A percentile compares a stretch with the other conserved stretches of the same genome.
Conservation (phyloP, 1,140 invertebrate genomes). For the Penaeus indicus region DNA sequence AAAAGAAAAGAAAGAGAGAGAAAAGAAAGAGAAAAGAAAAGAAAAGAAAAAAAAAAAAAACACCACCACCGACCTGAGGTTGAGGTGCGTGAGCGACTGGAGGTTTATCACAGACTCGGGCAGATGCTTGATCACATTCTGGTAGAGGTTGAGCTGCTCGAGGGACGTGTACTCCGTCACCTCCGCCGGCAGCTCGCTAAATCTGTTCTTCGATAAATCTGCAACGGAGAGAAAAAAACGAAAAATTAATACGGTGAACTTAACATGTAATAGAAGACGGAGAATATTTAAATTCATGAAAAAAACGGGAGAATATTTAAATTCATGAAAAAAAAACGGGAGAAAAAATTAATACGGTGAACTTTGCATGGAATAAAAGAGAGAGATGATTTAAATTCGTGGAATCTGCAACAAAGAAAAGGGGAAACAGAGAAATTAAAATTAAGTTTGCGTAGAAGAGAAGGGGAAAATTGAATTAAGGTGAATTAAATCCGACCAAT, state of each 20-base stretch:
- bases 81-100: constrained; percentile 87
- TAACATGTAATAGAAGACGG: too few relatives aligned
- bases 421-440: too few relatives aligned
- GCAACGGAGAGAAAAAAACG: constrained; percentile 64
- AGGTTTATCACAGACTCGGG: constrained; percentile 86
- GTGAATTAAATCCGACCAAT: too few relatives aligned
- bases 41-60: not conserved
- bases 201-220: constrained; percentile 95
- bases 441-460: too few relatives aligned
- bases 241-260: not conserved
- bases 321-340: too few relatives aligned
- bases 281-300: too few relatives aligned
- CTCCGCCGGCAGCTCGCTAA: constrained; percentile 89
- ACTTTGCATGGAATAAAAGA: too few relatives aligned
- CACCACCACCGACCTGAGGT: constrained; percentile 78
- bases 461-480: too few relatives aligned
- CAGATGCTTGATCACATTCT: constrained; percentile 89
- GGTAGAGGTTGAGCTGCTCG: constrained; percentile 88
- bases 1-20: not conserved
- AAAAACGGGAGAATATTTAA: too few relatives aligned
- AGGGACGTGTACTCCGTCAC: constrained; percentile 87
- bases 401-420: too few relatives aligned
- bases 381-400: too few relatives aligned
- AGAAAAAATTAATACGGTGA: too few relatives aligned
- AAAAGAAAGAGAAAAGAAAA: not conserved